These are phyloP conservation scores for Agrilus biguttatus DNA, from an alignment of 2,888 invertebrate genomes.

Conservation along the genomic window DNA sequence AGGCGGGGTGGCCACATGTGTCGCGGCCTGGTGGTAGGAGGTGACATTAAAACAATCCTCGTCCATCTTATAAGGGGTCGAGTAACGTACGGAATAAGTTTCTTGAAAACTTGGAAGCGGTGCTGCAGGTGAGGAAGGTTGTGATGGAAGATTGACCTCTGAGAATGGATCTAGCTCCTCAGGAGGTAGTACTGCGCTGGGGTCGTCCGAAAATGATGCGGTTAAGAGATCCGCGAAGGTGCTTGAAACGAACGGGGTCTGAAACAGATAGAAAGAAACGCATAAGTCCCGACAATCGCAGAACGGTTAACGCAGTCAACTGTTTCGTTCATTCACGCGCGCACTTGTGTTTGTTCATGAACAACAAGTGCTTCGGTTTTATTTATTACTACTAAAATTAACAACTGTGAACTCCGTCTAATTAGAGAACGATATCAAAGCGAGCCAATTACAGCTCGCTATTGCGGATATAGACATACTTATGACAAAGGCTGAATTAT, in stretches of 20 bases:
- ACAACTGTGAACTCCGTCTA: too few species aligned
- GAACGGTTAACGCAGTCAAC: neutral
- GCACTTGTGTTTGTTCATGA: conserved; percentile 8
- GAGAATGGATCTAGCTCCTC: conserved; percentile 64
- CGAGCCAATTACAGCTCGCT: too few species aligned
- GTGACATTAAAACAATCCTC: conserved; percentile 65
- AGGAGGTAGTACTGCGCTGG: conserved; percentile 44
- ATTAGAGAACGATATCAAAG: too few species aligned
- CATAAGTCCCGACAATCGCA: conserved; percentile 1
- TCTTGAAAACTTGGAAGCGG: conserved; percentile 77
- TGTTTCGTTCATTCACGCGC: neutral
- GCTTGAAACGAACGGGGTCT: conserved; percentile 64
- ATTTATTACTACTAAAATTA: neutral
- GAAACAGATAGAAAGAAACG: conserved; percentile 24
- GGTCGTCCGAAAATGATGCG: conserved; percentile 59
- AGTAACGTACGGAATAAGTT: conserved; percentile 66
- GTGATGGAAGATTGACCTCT: conserved; percentile 40
- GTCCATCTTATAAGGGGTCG: conserved; percentile 66
- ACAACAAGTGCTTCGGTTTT: conserved; percentile 5
- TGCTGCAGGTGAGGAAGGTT: conserved; percentile 32
- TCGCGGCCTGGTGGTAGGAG: conserved; percentile 38
- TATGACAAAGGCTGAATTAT: conserved; percentile 14
- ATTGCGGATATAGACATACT: neutral
- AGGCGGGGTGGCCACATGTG: conserved; percentile 36
- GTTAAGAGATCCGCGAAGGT: conserved; percentile 66